Conservation (phyloP, 2,113 vertebrate genomes). For the Saccopteryx bilineata region DNA sequence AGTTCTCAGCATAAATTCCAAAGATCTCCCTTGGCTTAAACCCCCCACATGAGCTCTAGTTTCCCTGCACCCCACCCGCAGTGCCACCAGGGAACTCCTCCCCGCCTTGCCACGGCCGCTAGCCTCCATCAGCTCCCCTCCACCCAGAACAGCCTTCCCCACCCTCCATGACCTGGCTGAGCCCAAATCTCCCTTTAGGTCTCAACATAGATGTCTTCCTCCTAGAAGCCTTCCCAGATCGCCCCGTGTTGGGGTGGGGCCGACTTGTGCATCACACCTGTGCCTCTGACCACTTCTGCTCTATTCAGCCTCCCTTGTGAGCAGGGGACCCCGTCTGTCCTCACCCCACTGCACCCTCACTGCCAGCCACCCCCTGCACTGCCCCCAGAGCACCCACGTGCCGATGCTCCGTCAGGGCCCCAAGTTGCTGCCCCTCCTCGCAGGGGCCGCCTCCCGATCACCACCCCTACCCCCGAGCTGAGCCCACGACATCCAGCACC, state of each 20-base stretch:
- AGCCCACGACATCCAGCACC: background rate
- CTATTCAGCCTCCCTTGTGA: background rate
- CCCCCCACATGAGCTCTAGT: fast-evolving
- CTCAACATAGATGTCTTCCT: background rate
- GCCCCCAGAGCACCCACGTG: background rate
- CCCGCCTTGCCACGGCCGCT: fast-evolving
- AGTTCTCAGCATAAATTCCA: background rate
- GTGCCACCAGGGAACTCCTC: background rate
- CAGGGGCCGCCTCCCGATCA: no score
- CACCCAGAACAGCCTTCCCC: background rate
- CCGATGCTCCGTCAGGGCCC: background rate
- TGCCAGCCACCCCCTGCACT: background rate
- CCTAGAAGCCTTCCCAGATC: background rate
- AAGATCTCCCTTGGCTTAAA: background rate
- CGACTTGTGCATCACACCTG: background rate
- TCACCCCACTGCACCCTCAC: background rate
- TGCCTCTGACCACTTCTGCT: background rate
- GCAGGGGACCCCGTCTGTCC: background rate
- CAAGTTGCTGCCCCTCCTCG: background rate
- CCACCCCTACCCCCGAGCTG: background rate
- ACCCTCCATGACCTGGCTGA: background rate
- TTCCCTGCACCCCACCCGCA: fast-evolving
- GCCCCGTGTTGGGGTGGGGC: background rate
- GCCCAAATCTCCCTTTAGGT: background rate
- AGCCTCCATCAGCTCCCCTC: background rate